These are phyloP conservation scores for Pocillopora verrucosa DNA, from an alignment of 64 coral and sea anemone genomes.

Conservation along the genomic window DNA sequence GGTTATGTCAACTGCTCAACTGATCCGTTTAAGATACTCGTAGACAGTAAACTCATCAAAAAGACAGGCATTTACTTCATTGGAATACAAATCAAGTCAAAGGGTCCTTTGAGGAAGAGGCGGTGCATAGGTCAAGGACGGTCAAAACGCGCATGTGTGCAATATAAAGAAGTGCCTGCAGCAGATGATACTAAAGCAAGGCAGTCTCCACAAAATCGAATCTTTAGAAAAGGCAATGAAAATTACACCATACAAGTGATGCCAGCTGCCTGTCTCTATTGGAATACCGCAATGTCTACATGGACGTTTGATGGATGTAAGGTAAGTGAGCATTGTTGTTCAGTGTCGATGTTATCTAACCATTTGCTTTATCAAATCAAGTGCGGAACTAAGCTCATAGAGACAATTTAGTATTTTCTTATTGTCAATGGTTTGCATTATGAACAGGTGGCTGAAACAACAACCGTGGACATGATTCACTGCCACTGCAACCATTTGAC, in stretches of 20 bases:
- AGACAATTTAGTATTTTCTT: too few species aligned
- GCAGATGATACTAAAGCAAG: neutral
- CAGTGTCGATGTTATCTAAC: too few species aligned
- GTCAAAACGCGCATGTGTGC: neutral
- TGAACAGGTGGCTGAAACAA: conserved; percentile 10
- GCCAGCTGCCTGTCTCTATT: conserved; percentile 48
- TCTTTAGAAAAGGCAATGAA: neutral
- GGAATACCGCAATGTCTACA: neutral
- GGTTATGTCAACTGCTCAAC: neutral
- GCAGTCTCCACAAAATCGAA: neutral
- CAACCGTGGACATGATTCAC: conserved; percentile 4
- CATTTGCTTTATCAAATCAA: too few species aligned
- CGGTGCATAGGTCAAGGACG: neutral
- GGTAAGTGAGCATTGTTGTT: neutral
- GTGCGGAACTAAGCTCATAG: too few species aligned
- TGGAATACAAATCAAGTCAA: conserved; percentile 15
- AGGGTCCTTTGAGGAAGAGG: neutral
- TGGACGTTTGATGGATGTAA: conserved; percentile 47
- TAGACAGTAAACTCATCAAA: neutral
- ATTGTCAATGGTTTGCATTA: neutral
- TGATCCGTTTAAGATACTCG: neutral
- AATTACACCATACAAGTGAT: conserved; percentile 18
- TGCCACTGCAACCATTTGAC: conserved; percentile 45
- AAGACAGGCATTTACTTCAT: neutral
- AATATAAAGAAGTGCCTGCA: conserved; percentile 8